Percentiles rank a stretch among this genome's conserved stretches.
Evolutionary conservation across 2,797 vertebrate species (phyloP).

Genomic region (Sebastes iracundus): DNA sequence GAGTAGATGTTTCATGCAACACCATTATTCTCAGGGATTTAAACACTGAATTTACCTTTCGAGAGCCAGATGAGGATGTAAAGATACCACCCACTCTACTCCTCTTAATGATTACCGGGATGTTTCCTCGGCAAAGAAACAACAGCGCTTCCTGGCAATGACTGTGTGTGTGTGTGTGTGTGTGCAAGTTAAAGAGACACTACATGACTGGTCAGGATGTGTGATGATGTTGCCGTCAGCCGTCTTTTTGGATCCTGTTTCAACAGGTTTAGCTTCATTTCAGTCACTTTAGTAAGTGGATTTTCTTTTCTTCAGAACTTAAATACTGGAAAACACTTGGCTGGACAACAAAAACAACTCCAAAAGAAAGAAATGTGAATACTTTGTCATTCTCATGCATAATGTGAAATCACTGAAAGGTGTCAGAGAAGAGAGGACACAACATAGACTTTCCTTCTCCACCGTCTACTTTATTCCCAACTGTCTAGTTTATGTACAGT

Average conservation of each 20-base stretch:
- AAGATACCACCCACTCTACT: not conserved
- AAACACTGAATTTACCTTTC: slow-evolving; percentile 18
- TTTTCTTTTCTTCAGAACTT: not conserved
- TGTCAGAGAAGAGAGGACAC: slow-evolving; percentile 46
- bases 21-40: slow-evolving; percentile 3
- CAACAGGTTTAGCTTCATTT: not conserved
- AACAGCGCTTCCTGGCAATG: slow-evolving; percentile 14
- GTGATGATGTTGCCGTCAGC: not conserved
- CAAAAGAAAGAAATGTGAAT: not conserved
- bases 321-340: not conserved
- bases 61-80: not conserved
- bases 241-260: not conserved
- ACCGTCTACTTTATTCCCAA: slow-evolving; percentile 74
- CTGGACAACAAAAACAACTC: not conserved
- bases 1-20: slow-evolving; percentile 4
- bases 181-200: not conserved
- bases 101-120: not conserved
- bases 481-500: slow-evolving; percentile 80
- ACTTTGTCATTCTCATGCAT: not conserved
- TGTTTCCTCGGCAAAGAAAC: not conserved
- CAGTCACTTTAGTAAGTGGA: not conserved
- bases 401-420: not conserved
- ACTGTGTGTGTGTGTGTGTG: not conserved
- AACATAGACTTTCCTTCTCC: slow-evolving; percentile 46
- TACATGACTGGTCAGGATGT: not conserved